Conservation (phyloP, 2,113 vertebrate genomes). For the Micromys minutus region DNA sequence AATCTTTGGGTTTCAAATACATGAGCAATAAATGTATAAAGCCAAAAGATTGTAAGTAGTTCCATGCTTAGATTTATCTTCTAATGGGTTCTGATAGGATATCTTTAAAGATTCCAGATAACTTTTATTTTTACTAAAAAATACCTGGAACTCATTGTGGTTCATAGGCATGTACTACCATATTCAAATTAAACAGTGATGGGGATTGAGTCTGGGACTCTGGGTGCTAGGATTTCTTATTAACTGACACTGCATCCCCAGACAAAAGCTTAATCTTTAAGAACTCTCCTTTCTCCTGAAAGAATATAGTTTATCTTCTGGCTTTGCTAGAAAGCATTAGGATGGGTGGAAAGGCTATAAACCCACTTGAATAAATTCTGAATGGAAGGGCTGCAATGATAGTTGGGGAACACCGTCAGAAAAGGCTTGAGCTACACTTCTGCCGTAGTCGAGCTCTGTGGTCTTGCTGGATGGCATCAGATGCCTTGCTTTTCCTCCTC, state of each 20-base stretch:
- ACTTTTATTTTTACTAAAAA: background rate
- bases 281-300: background rate
- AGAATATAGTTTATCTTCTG: conserved; percentile 41
- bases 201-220: background rate
- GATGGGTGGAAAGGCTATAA: background rate
- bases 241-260: background rate
- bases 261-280: background rate
- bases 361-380: conserved; percentile 1
- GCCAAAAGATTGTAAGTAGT: background rate
- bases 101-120: background rate
- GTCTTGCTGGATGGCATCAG: background rate
- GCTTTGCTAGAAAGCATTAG: conserved; percentile 9
- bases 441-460: background rate
- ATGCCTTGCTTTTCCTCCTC: conserved; percentile 14
- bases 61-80: background rate
- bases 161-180: background rate
- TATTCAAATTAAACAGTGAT: background rate
- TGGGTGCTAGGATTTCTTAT: background rate
- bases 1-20: conserved; percentile 26
- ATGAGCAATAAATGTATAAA: background rate
- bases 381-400: background rate
- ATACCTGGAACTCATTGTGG: background rate
- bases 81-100: background rate
- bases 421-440: background rate
- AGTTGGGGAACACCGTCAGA: background rate